Conservation (phyloP, 2,113 vertebrate species). For the Talpa occidentalis region DNA sequence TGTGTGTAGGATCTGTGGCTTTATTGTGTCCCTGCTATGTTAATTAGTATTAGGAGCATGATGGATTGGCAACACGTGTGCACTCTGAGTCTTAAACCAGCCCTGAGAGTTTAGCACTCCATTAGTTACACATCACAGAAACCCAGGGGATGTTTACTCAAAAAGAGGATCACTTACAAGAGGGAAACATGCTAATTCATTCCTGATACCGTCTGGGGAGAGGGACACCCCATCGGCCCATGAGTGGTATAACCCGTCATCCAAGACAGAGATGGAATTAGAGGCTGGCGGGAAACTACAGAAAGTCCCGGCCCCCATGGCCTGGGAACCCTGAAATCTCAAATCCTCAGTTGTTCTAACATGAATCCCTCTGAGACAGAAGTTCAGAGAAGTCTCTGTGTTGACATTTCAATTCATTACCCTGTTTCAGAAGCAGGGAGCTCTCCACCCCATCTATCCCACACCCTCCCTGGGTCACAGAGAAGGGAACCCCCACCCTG, state of each 20-base stretch:
- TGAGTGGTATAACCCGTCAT: conserved; percentile 35
- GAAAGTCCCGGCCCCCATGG: conserved; percentile 34
- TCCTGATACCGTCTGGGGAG: conserved; percentile 75
- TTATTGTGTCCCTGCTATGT: conserved; percentile 93
- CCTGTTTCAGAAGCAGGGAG: conserved; percentile 13
- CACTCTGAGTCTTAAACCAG: conserved; percentile 89
- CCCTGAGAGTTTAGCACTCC: conserved; percentile 89
- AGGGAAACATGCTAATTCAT: conserved; percentile 85
- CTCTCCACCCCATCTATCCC: neutral
- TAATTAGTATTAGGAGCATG: conserved; percentile 94
- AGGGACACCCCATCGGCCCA: conserved; percentile 3
- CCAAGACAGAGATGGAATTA: conserved; percentile 71
- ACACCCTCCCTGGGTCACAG: neutral
- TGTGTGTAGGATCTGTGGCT: conserved; percentile 87
- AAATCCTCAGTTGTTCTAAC: conserved; percentile 72
- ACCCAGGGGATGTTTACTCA: conserved; percentile 88
- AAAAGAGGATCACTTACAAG: conserved; percentile 88
- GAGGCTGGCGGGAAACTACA: neutral
- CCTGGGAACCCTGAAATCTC: conserved; percentile 69
- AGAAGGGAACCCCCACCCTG: neutral
- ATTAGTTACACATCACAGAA: conserved; percentile 89
- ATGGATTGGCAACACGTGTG: conserved; percentile 95
- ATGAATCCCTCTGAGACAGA: neutral
- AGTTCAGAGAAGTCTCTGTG: conserved; percentile 34
- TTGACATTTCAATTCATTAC: conserved; percentile 63